Conservation (phyloP, 2,888 invertebrate genomes). For the Ormyrus nitidulus region DNA sequence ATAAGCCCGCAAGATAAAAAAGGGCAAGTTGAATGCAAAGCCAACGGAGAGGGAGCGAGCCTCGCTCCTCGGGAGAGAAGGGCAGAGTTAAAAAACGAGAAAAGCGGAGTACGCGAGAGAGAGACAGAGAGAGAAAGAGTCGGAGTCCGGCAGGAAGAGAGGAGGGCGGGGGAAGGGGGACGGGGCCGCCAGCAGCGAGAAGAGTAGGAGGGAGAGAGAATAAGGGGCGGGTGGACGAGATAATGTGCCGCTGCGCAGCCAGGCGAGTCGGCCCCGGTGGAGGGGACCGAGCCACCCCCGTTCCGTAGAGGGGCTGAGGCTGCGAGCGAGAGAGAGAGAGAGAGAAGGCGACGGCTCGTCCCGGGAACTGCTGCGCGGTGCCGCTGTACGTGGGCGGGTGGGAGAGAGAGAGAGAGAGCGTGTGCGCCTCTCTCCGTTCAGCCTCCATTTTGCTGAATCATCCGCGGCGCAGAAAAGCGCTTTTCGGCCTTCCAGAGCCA, state of each 20-base stretch:
- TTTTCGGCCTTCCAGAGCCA: neutral
- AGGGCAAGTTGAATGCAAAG: too few relatives aligned
- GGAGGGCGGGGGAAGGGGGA: conserved; percentile 3
- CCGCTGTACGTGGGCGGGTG: too few relatives aligned
- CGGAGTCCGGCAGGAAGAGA: conserved; percentile 1
- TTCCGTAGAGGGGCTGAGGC: conserved; percentile 34
- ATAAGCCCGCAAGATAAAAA: neutral
- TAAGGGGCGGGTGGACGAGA: conserved; percentile 50
- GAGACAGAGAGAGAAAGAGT: conserved; percentile 9
- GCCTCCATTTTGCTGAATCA: conserved; percentile 57
- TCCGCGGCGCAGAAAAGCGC: conserved; percentile 15
- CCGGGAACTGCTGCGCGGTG: conserved; percentile 1
- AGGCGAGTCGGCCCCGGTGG: conserved; percentile 30
- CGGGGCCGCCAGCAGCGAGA: neutral
- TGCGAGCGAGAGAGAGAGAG: conserved; percentile 27
- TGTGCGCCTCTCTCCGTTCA: conserved; percentile 23
- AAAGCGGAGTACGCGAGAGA: neutral
- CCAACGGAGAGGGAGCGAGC: conserved; percentile 15
- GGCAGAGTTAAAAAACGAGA: conserved; percentile 1
- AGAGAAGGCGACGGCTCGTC: neutral
- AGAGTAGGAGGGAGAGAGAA: conserved; percentile 30
- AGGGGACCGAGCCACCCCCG: conserved; percentile 49
- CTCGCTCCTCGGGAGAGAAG: neutral
- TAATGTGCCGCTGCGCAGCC: conserved; percentile 47
- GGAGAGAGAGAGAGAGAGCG: conserved; percentile 13